A percentile compares a stretch with the other conserved stretches of the same genome.
Evolutionary conservation across 92 coral and sea anemone genomes (phyloP).

Genomic region (Phenganax stokvisi): DNA sequence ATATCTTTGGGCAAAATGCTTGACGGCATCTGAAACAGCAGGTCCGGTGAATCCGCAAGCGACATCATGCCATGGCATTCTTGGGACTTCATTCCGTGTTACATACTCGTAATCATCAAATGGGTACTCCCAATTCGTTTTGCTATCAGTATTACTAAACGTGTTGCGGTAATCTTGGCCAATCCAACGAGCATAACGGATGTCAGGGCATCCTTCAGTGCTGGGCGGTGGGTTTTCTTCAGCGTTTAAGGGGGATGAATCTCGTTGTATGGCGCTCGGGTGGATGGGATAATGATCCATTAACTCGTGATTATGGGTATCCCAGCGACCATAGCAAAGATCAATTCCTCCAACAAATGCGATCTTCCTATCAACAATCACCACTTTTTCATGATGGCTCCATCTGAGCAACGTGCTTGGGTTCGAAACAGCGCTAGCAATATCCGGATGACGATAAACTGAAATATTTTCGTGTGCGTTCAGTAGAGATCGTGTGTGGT

Average conservation of each 20-base stretch:
- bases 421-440: not conserved
- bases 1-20: slow-evolving; percentile 41
- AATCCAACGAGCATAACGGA: slow-evolving; percentile 40
- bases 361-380: not conserved
- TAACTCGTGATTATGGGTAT: slow-evolving; percentile 36
- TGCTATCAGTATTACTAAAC: slow-evolving; percentile 15
- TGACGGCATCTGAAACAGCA: slow-evolving; percentile 35
- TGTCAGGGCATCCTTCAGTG: too few relatives aligned
- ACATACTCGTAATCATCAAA: slow-evolving; percentile 38
- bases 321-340: slow-evolving; percentile 50
- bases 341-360: not conserved
- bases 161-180: slow-evolving; percentile 51
- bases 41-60: slow-evolving; percentile 22
- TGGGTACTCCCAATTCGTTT: slow-evolving; percentile 38
- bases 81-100: slow-evolving; percentile 25
- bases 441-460: slow-evolving; percentile 45
- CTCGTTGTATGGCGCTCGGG: slow-evolving; percentile 4
- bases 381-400: slow-evolving; percentile 53
- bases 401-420: not conserved
- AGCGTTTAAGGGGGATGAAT: not conserved
- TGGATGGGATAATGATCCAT: slow-evolving; percentile 31
- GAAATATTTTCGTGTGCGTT: slow-evolving; percentile 21
- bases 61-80: slow-evolving; percentile 44
- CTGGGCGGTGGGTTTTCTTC: not conserved
- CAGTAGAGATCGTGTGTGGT: slow-evolving; percentile 7